These are phyloP conservation scores for Muntiacus muntjak DNA, from an alignment of 2,113 vertebrate genomes.

Conservation along the genomic window DNA sequence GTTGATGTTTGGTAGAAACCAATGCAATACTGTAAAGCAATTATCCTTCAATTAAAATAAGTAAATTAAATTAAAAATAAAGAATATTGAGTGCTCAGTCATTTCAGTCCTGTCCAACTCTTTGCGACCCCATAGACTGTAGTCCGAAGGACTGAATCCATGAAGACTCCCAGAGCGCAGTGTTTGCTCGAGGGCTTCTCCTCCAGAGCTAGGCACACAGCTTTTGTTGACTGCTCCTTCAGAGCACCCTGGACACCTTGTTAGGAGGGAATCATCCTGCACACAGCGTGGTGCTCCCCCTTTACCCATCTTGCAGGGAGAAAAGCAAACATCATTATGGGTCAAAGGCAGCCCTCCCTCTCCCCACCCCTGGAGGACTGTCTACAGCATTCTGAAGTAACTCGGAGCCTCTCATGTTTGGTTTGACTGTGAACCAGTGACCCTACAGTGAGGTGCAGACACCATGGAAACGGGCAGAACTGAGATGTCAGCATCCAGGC, in stretches of 20 bases:
- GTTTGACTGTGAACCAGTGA: not conserved
- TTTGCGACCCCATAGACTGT: not conserved
- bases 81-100: not conserved
- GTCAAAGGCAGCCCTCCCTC: not conserved
- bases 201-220: conserved; percentile 22
- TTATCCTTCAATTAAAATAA: not conserved
- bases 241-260: conserved; percentile 42
- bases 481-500: not conserved
- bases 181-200: conserved; percentile 30
- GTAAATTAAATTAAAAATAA: not conserved
- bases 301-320: conserved; percentile 39
- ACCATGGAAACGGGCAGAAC: not conserved
- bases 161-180: not conserved
- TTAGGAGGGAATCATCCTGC: conserved; percentile 29
- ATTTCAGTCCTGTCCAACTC: not conserved
- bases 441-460: not conserved
- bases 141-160: not conserved
- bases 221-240: not conserved
- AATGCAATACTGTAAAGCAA: not conserved
- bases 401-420: not conserved
- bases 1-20: not conserved
- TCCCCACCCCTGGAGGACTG: not conserved
- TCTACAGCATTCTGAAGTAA: not conserved
- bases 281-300: conserved; percentile 8
- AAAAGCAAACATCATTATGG: conserved; percentile 1